Evolutionary conservation across 2,113 vertebrate species (phyloP).

Genomic region (Oreochromis niloticus): DNA sequence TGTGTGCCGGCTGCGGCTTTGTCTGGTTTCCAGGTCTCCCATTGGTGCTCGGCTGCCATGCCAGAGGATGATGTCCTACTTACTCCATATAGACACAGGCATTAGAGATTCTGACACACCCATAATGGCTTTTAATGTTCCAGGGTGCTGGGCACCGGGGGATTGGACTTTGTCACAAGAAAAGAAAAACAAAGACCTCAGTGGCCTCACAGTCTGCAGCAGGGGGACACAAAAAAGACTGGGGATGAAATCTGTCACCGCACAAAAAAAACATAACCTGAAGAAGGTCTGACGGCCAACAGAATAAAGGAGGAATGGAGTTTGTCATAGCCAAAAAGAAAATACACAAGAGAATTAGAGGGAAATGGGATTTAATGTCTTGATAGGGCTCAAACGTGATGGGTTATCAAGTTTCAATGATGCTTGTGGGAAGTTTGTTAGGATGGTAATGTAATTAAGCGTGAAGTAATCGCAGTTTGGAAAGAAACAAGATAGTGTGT

Average conservation of each 20-base stretch:
- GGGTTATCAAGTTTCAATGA: constrained; percentile 44
- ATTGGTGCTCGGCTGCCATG: not conserved
- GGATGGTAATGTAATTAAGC: constrained; percentile 66
- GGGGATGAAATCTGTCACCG: not conserved
- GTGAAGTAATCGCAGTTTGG: constrained; percentile 39
- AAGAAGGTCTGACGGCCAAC: not conserved
- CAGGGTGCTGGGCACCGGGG: not conserved
- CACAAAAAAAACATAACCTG: not conserved
- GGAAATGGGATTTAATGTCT: constrained; percentile 17
- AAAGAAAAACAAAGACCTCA: constrained; percentile 16
- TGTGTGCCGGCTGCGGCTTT: not conserved
- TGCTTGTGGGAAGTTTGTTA: constrained; percentile 51
- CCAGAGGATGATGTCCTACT: constrained; percentile 40
- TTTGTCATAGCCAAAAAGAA: constrained; percentile 13
- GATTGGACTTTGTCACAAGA: constrained; percentile 4
- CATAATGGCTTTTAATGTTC: constrained; percentile 8
- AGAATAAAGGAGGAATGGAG: not conserved
- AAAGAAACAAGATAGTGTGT: constrained; percentile 66
- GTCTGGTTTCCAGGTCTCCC: constrained; percentile 38
- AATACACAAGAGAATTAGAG: constrained; percentile 18
- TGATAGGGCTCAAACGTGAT: constrained; percentile 41
- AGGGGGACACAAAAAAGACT: not conserved
- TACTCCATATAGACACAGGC: constrained; percentile 27
- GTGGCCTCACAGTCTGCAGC: not conserved
- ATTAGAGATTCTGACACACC: constrained; percentile 5